phyloP scores from a whole-genome alignment of 2,888 invertebrate species.

The Coelinius sp. region DNA sequence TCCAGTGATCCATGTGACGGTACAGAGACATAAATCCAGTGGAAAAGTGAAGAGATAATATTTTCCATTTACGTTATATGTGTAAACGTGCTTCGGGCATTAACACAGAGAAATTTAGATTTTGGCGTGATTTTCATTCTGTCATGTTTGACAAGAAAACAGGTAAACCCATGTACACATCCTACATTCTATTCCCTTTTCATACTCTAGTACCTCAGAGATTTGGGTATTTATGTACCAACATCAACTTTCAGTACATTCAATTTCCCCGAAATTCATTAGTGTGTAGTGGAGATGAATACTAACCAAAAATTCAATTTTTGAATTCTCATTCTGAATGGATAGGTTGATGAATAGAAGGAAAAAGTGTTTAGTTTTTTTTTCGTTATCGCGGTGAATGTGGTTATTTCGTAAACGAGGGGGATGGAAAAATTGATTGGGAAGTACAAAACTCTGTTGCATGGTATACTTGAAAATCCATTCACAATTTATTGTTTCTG shows the following conservation, averaged over 20 bases:
- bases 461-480: background rate
- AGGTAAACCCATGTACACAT: slow-evolving; percentile 5
- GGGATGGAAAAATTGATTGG: background rate
- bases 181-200: slow-evolving; percentile 22
- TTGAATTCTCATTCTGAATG: no score
- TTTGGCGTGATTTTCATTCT: slow-evolving; percentile 26
- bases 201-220: background rate
- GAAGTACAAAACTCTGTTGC: background rate
- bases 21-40: background rate
- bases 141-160: slow-evolving; percentile 28
- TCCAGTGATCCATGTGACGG: background rate
- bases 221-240: background rate
- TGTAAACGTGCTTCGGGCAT: background rate
- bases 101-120: background rate
- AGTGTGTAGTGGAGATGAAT: background rate
- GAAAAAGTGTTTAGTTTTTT: background rate
- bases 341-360: background rate
- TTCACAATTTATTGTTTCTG: no score
- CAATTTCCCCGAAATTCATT: background rate
- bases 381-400: background rate
- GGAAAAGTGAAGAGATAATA: slow-evolving; percentile 9
- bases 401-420: no score
- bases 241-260: background rate
- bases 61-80: background rate
- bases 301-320: background rate